Conservation (phyloP, 2,888 invertebrate species). For the Temnothorax ravouxi region DNA sequence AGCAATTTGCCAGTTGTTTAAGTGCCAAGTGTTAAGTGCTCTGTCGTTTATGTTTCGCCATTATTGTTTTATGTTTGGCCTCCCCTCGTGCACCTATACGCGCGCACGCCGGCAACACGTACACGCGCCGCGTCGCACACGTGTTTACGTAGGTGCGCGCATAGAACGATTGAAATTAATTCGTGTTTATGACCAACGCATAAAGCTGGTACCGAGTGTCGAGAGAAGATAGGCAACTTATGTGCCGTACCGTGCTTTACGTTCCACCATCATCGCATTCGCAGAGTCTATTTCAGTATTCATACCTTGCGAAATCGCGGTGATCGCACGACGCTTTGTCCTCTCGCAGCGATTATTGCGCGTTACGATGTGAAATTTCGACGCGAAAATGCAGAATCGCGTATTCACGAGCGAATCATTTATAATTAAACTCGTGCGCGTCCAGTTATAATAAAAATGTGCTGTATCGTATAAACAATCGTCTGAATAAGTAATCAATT, state of each 20-base stretch:
- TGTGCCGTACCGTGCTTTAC: slow-evolving; percentile 67
- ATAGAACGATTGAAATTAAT: slow-evolving; percentile 86
- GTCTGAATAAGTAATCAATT: neutral
- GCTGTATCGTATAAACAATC: neutral
- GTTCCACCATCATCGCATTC: slow-evolving; percentile 60
- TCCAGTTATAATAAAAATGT: neutral
- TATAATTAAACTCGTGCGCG: slow-evolving; percentile 3
- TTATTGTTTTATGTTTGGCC: slow-evolving; percentile 86
- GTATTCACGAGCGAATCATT: slow-evolving; percentile 11
- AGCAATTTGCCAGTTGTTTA: slow-evolving; percentile 87
- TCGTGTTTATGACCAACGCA: slow-evolving; percentile 83
- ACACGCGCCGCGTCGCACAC: slow-evolving; percentile 58
- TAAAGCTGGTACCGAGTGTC: slow-evolving; percentile 79
- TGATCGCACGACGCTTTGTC: slow-evolving; percentile 34
- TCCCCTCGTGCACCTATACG: slow-evolving; percentile 69
- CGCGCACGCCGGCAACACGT: slow-evolving; percentile 53
- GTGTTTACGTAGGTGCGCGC: slow-evolving; percentile 65
- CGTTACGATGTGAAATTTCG: slow-evolving; percentile 14
- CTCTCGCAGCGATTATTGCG: slow-evolving; percentile 37
- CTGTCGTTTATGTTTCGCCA: slow-evolving; percentile 86
- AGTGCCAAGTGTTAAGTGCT: slow-evolving; percentile 87
- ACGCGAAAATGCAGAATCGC: slow-evolving; percentile 11
- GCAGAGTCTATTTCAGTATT: slow-evolving; percentile 69
- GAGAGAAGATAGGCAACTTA: slow-evolving; percentile 79
- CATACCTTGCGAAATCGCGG: slow-evolving; percentile 66